phyloP scores from a whole-genome alignment of 2,113 vertebrate species.

The Probosciger aterrimus region DNA sequence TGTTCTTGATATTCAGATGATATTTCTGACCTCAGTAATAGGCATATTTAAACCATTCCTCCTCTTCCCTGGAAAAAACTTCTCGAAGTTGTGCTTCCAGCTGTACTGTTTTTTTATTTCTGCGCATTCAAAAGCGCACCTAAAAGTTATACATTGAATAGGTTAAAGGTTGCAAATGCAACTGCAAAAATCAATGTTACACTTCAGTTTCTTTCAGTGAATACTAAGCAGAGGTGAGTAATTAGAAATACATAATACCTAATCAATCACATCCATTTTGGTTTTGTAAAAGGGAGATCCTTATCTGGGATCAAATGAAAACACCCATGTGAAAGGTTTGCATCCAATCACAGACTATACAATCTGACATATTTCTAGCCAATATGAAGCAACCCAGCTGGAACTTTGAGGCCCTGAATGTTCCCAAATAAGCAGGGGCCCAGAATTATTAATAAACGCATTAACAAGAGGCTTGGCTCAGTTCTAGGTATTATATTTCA shows the following conservation, averaged over 20 bases:
- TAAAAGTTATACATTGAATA: neutral
- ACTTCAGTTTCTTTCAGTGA: neutral
- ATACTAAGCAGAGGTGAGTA: neutral
- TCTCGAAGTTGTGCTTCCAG: neutral
- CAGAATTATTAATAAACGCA: conserved; percentile 31
- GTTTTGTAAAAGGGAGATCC: neutral
- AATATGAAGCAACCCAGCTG: conserved; percentile 8
- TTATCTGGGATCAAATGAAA: conserved; percentile 30
- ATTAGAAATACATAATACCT: neutral
- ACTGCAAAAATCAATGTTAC: neutral
- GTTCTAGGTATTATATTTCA: conserved; percentile 13
- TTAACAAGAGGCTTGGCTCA: conserved; percentile 3
- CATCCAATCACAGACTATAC: neutral
- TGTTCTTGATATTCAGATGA: neutral
- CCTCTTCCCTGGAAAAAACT: neutral
- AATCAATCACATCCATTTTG: neutral
- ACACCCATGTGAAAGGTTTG: neutral
- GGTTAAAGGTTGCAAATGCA: neutral
- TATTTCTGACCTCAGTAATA: neutral
- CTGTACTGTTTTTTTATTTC: neutral
- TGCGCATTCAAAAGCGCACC: neutral
- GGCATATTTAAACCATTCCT: fast-evolving
- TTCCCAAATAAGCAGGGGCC: neutral
- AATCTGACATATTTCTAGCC: neutral
- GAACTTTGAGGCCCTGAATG: neutral